Conservation (phyloP, 2,888 invertebrate genomes). For the Stictocephala bisonia region DNA sequence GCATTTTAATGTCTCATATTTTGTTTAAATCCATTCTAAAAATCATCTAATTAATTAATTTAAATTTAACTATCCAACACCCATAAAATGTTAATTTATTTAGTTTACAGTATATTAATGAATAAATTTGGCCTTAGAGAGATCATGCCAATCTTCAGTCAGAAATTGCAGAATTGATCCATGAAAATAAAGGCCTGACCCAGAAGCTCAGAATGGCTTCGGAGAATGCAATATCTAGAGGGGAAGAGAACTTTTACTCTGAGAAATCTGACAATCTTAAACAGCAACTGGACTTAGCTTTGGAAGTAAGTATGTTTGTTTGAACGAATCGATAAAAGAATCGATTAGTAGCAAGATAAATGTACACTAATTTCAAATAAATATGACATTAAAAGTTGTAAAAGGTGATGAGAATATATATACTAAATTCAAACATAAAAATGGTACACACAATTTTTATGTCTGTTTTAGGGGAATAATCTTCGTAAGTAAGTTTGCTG, state of each 20-base stretch:
- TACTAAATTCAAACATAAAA: no score
- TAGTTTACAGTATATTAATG: no score
- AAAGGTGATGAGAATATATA: neutral
- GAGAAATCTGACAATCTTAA: neutral
- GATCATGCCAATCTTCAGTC: neutral
- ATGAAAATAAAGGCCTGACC: constrained; percentile 3
- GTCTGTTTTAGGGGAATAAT: no score
- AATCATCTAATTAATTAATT: no score
- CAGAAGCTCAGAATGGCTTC: neutral
- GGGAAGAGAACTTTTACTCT: neutral
- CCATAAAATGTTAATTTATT: no score
- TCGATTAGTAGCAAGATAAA: no score
- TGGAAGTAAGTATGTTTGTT: constrained; percentile 6
- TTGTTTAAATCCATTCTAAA: no score
- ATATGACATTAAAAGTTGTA: neutral
- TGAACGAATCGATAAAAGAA: no score
- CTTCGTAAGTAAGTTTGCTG: no score
- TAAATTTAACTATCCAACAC: no score
- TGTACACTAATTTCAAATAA: neutral
- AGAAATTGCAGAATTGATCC: neutral
- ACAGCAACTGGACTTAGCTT: neutral
- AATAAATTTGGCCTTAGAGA: neutral
- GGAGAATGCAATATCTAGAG: neutral
- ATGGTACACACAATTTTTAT: no score
- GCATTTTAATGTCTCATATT: no score